phyloP scores from a whole-genome alignment of 2,888 invertebrate species.

The Notocelia uddmanniana region DNA sequence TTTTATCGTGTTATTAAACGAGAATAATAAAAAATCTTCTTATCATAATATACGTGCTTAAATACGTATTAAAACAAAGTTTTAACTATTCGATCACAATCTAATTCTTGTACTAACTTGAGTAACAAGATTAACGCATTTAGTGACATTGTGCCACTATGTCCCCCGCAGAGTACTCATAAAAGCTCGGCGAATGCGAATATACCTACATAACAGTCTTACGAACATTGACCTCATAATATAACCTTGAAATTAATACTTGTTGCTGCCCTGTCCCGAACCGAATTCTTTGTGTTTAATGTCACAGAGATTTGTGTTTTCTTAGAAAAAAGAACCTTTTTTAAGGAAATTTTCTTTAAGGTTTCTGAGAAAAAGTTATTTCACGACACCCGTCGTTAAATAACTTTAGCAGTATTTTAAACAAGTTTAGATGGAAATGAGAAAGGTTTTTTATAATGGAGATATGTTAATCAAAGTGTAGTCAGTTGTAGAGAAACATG shows the following conservation, averaged over 20 bases:
- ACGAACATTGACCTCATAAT: slow-evolving; percentile 45
- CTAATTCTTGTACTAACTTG: slow-evolving; percentile 34
- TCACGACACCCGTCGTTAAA: no score
- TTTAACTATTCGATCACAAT: slow-evolving; percentile 28
- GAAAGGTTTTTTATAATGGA: no score
- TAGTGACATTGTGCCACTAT: slow-evolving; percentile 45
- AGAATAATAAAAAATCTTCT: neutral
- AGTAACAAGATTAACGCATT: slow-evolving; percentile 50
- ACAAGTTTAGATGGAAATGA: no score
- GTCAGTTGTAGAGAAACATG: no score
- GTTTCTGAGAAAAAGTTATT: no score
- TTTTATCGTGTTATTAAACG: neutral
- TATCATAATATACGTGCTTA: neutral
- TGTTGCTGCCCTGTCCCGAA: neutral
- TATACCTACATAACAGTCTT: slow-evolving; percentile 15
- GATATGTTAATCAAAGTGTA: no score
- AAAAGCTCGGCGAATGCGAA: slow-evolving; percentile 19
- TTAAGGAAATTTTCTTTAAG: neutral
- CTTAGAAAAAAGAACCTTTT: neutral
- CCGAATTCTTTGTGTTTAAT: neutral
- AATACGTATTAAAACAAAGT: neutral
- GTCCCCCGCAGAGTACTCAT: slow-evolving; percentile 43
- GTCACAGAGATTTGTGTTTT: neutral
- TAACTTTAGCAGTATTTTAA: no score
- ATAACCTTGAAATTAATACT: slow-evolving; percentile 43